Evolutionary conservation across 2,797 vertebrate species (phyloP).

Genomic region (Sebastes trivittatus): DNA sequence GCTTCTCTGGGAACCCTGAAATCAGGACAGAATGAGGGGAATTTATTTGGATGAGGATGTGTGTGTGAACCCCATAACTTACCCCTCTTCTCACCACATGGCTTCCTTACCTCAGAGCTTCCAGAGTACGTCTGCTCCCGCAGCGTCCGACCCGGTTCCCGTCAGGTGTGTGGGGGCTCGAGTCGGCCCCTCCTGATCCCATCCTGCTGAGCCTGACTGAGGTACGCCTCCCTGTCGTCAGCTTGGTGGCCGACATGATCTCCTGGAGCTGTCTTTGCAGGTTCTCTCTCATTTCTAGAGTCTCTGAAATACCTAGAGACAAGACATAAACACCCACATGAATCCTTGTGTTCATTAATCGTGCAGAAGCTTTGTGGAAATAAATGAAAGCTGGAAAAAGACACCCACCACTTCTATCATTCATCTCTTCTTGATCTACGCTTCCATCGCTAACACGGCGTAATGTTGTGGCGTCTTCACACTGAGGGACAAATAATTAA

Average conservation of each 20-base stretch:
- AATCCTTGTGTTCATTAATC: background rate
- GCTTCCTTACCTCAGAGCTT: constrained; percentile 88
- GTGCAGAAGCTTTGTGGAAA: background rate
- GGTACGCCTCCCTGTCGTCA: constrained; percentile 84
- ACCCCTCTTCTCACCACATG: background rate
- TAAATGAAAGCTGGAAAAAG: background rate
- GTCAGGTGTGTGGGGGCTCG: constrained; percentile 85
- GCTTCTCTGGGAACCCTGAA: constrained; percentile 88
- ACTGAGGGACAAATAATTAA: constrained; percentile 14
- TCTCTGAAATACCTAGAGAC: constrained; percentile 85
- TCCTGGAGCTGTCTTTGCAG: constrained; percentile 95
- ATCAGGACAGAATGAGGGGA: background rate
- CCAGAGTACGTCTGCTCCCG: constrained; percentile 86
- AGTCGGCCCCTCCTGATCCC: constrained; percentile 79
- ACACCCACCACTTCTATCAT: constrained; percentile 53
- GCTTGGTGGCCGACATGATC: constrained; percentile 96
- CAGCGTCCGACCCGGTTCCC: constrained; percentile 76
- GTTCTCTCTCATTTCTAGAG: constrained; percentile 93
- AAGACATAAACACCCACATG: background rate
- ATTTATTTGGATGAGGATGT: background rate
- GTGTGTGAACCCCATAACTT: background rate
- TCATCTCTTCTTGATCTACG: constrained; percentile 41
- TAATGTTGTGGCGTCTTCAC: constrained; percentile 28
- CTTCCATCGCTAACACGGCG: constrained; percentile 57
- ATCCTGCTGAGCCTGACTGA: constrained; percentile 77